These are phyloP conservation scores for Asteroscopus sphinx DNA, from an alignment of 2,888 invertebrate genomes.

Conservation along the genomic window DNA sequence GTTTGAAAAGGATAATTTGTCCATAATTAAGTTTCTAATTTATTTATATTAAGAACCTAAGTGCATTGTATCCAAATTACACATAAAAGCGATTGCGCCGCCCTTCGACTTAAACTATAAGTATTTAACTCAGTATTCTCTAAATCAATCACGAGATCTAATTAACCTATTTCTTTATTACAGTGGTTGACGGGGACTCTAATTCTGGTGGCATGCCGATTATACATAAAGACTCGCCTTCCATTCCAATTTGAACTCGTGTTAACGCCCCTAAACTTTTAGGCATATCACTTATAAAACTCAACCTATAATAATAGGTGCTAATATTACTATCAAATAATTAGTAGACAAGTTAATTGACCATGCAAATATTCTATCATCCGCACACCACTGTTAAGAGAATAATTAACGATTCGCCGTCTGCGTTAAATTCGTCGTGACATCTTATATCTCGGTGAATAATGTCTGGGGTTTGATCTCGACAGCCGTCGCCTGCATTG, in stretches of 20 bases:
- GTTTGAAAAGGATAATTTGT: no score
- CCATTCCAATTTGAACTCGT: neutral
- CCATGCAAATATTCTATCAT: constrained; percentile 29
- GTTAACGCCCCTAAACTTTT: neutral
- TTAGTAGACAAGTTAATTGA: constrained; percentile 17
- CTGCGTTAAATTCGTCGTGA: constrained; percentile 38
- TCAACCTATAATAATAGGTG: neutral
- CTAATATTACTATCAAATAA: constrained; percentile 4
- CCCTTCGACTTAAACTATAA: no score
- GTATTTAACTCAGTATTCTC: no score
- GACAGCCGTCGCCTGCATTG: constrained; percentile 58
- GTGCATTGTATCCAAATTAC: no score
- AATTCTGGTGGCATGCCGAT: no score
- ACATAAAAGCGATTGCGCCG: no score
- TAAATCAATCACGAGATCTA: no score
- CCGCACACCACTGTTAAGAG: constrained; percentile 16
- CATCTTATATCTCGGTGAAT: constrained; percentile 43
- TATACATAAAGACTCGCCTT: no score
- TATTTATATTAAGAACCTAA: no score
- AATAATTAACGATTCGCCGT: constrained; percentile 41
- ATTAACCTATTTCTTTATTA: no score
- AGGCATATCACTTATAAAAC: neutral
- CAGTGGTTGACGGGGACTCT: no score
- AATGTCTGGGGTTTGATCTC: constrained; percentile 43
- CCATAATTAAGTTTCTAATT: no score